Conservation (phyloP, 2,888 invertebrate species). For the Agrenia bidenticulata region DNA sequence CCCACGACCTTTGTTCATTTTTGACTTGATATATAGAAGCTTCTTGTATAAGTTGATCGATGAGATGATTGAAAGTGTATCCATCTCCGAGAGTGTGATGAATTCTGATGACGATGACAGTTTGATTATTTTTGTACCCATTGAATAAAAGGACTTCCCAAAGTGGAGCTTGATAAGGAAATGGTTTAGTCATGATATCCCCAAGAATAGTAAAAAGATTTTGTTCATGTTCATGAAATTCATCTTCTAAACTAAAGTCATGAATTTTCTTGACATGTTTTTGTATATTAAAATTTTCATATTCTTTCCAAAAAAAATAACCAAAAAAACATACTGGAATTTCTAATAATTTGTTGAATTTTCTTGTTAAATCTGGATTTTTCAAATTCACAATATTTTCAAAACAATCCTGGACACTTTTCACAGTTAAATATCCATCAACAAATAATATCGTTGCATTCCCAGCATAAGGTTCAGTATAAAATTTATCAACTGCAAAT, state of each 20-base stretch:
- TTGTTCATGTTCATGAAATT: slow-evolving; percentile 32
- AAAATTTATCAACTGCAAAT: slow-evolving; percentile 47
- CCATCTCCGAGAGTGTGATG: slow-evolving; percentile 50
- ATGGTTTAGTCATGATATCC: slow-evolving; percentile 36
- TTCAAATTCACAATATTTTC: not conserved
- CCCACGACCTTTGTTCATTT: not conserved
- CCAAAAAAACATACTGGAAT: slow-evolving; percentile 36
- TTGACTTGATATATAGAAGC: slow-evolving; percentile 45
- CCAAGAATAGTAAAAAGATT: slow-evolving; percentile 37
- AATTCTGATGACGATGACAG: slow-evolving; percentile 42
- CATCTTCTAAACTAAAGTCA: slow-evolving; percentile 24
- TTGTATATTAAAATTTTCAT: slow-evolving; percentile 22
- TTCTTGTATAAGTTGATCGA: slow-evolving; percentile 44
- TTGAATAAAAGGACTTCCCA: slow-evolving; percentile 41
- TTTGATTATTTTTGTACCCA: slow-evolving; percentile 31
- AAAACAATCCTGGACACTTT: slow-evolving; percentile 28
- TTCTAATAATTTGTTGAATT: slow-evolving; percentile 35
- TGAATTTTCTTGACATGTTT: slow-evolving; percentile 35
- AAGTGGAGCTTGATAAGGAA: slow-evolving; percentile 31
- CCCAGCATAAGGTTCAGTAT: slow-evolving; percentile 40
- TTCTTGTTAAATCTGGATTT: slow-evolving; percentile 27
- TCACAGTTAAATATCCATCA: slow-evolving; percentile 30
- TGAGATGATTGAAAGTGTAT: slow-evolving; percentile 49
- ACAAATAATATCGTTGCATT: slow-evolving; percentile 45
- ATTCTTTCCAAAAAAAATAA: slow-evolving; percentile 48